Conservation (phyloP, 64 coral and sea anemone genomes). For the Astreopora myriophthalma region DNA sequence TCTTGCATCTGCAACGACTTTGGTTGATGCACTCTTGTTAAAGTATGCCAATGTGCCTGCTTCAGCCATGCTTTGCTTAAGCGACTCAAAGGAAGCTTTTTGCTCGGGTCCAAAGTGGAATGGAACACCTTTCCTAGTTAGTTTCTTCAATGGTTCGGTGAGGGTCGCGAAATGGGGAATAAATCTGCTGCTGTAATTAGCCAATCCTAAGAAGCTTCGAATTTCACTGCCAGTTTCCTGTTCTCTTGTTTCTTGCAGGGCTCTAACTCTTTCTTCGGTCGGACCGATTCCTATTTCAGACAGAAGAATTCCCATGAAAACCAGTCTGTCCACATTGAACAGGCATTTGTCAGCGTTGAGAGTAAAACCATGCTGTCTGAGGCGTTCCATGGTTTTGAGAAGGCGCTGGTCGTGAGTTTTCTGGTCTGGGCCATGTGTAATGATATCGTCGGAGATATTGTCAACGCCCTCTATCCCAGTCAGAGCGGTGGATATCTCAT, state of each 20-base stretch:
- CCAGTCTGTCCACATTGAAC: not conserved
- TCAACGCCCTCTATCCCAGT: slow-evolving; percentile 3
- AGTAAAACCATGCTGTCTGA: not conserved
- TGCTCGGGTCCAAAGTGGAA: no score
- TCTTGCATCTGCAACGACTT: slow-evolving; percentile 44
- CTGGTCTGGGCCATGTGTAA: slow-evolving; percentile 15
- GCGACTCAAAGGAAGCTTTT: not conserved
- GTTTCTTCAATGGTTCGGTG: no score
- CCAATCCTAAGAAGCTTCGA: not conserved
- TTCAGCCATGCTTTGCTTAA: not conserved
- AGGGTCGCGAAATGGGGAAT: no score
- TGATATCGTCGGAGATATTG: slow-evolving; percentile 29
- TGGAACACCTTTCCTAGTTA: no score
- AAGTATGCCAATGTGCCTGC: slow-evolving; percentile 26
- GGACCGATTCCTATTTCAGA: not conserved
- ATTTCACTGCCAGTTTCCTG: not conserved
- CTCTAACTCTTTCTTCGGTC: not conserved
- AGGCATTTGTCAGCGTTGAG: not conserved
- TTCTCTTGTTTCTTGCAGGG: not conserved
- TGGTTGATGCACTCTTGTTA: slow-evolving; percentile 22
- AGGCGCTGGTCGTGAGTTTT: slow-evolving; percentile 13
- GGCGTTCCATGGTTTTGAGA: not conserved
- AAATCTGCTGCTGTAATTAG: no score
- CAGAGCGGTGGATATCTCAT: not conserved
- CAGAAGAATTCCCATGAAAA: not conserved